Evolutionary conservation across 2,888 invertebrate genomes (phyloP).

Genomic region (Venusia cambrica): DNA sequence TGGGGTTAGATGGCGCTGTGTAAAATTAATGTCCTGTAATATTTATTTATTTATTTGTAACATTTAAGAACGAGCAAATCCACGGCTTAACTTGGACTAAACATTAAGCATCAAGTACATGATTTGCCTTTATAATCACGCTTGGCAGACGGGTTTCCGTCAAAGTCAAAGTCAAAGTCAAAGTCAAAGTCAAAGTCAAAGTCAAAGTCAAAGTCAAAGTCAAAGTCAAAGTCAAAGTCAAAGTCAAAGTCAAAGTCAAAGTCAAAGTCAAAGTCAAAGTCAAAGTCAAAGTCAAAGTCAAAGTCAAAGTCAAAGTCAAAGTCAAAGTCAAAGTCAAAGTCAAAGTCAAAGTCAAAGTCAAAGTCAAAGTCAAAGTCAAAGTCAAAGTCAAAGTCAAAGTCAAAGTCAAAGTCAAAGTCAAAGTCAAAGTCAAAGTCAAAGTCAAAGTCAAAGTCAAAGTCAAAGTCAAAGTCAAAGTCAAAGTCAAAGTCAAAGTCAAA

Average conservation of each 20-base stretch:
- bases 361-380: not conserved
- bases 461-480: not conserved
- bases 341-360: not conserved
- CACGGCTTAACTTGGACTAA: too few species aligned
- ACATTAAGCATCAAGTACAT: too few species aligned
- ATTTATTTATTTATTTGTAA: too few species aligned
- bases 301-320: not conserved
- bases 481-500: not conserved
- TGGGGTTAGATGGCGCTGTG: too few species aligned
- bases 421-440: not conserved
- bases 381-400: not conserved
- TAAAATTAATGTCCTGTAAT: too few species aligned
- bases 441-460: not conserved
- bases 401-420: not conserved
- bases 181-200: slow-evolving; percentile 6
- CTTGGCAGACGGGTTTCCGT: too few species aligned
- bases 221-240: slow-evolving; percentile 6
- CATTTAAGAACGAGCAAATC: too few species aligned
- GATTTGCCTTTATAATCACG: too few species aligned
- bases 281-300: slow-evolving; percentile 4
- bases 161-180: slow-evolving; percentile 1
- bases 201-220: slow-evolving; percentile 6
- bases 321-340: not conserved
- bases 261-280: slow-evolving; percentile 4
- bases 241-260: slow-evolving; percentile 5